These are phyloP conservation scores for Pogonognathellus flavescens DNA, from an alignment of 1,140 invertebrate genomes.

Conservation along the genomic window DNA sequence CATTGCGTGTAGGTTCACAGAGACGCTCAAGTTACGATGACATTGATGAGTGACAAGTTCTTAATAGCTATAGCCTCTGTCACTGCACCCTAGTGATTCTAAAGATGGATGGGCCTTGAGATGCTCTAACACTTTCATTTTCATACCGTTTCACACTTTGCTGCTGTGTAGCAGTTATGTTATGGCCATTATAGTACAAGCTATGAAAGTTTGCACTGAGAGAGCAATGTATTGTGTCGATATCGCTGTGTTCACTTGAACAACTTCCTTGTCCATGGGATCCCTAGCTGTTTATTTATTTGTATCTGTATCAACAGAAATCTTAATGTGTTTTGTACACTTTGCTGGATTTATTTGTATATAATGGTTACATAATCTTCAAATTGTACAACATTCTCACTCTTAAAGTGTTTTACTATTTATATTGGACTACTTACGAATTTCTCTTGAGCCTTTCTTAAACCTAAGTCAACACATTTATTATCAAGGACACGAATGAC, in stretches of 20 bases:
- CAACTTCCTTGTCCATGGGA: background rate
- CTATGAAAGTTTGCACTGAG: too few relatives aligned
- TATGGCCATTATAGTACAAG: too few relatives aligned
- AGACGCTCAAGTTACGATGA: conserved; percentile 45
- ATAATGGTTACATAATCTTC: too few relatives aligned
- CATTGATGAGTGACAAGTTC: conserved; percentile 63
- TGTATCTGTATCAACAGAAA: background rate
- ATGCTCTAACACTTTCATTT: conserved; percentile 36
- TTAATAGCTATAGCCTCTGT: conserved; percentile 63
- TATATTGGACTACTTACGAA: too few relatives aligned
- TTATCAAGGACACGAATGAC: too few relatives aligned
- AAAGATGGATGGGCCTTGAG: conserved; percentile 63
- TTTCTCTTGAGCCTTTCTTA: too few relatives aligned
- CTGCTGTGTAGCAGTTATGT: background rate
- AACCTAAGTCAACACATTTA: too few relatives aligned
- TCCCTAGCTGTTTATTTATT: background rate
- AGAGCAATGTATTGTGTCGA: background rate
- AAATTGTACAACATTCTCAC: too few relatives aligned
- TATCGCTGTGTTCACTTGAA: conserved; percentile 31
- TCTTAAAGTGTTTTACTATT: too few relatives aligned
- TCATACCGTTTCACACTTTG: conserved; percentile 27
- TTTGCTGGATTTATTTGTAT: background rate
- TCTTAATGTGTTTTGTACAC: background rate
- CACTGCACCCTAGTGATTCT: conserved; percentile 64
- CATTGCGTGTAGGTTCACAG: background rate